Percentiles rank a stretch among this genome's conserved stretches.
Conservation (phyloP, 1,140 invertebrate genomes). For the Anagrus nilaparvatae region DNA sequence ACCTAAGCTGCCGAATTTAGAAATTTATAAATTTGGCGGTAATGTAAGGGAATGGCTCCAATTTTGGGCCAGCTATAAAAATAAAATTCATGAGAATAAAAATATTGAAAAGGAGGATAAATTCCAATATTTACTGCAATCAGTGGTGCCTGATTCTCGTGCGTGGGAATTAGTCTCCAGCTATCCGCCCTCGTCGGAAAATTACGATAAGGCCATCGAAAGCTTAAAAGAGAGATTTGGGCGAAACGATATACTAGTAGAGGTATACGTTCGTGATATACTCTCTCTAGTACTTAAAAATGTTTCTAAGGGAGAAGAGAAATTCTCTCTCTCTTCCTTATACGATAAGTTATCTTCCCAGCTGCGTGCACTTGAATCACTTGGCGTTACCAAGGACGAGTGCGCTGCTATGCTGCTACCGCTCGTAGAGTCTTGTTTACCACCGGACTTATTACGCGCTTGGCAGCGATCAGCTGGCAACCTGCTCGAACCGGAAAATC, state of each 20-base stretch:
- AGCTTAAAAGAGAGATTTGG: slow-evolving; percentile 20
- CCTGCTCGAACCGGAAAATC: neutral
- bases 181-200: slow-evolving; percentile 7
- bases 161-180: slow-evolving; percentile 10
- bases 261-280: slow-evolving; percentile 4
- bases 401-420: slow-evolving; percentile 24
- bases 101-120: slow-evolving; percentile 16
- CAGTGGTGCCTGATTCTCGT: slow-evolving; percentile 7
- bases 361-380: slow-evolving; percentile 21
- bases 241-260: slow-evolving; percentile 11
- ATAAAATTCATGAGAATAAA: slow-evolving; percentile 18
- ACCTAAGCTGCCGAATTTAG: slow-evolving; percentile 17
- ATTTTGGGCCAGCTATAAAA: slow-evolving; percentile 20
- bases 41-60: slow-evolving; percentile 21
- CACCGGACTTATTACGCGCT: slow-evolving; percentile 21
- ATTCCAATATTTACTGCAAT: slow-evolving; percentile 19
- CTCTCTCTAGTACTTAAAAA: slow-evolving; percentile 11
- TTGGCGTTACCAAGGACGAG: slow-evolving; percentile 25
- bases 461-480: slow-evolving; percentile 18
- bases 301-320: slow-evolving; percentile 1
- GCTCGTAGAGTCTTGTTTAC: slow-evolving; percentile 28
- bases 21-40: slow-evolving; percentile 18
- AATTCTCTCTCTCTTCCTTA: slow-evolving; percentile 12
- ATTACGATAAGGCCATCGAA: slow-evolving; percentile 20
- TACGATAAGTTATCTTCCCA: slow-evolving; percentile 27